Base-by-base conservation (phyloP, 2,888 invertebrate species). In the Agonum fuliginosum region DNA sequence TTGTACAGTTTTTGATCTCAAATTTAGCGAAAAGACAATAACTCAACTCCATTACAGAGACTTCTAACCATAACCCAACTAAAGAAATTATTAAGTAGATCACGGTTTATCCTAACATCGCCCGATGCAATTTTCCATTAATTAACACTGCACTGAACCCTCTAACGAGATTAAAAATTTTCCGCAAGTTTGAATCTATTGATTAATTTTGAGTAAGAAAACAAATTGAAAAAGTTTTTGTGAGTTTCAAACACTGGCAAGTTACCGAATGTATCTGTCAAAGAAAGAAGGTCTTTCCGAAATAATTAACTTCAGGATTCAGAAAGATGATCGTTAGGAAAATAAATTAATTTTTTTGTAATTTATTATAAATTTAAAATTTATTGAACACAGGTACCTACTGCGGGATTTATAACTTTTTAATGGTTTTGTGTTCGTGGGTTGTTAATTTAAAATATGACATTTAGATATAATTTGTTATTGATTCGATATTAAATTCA, bases 111-210 rank as follows among this genome's bases (percentile, higher is more conserved):
- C 41, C 22, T 54, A 54, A 67, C 37, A 67, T 67, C 37, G 20
- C 2, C 37, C 62, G 62, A 70, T 70, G 70, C 70, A 70, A 70
- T 70, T 70, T 70, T 70, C 70, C 70, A 70, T 46, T 70, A 70
- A 70, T 70, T 70, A 70, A 14, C 46, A 24, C 43, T 70, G 70
- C 70, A 70, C 24, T 70, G 70, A 70, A 46, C 46, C 48, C 19
- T 12, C 46, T 70, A 70, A 70, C 46, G 46, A 70, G 70, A 70
- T 70, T 70, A 46, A 70, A 70, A 70, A 46, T 48, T 70, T 70
- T 70, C 46, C 70, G 17, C 46, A 70, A 70, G 22, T 70, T 70
- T 70, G 46, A 70, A 70, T 43, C 70, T 70, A 70, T 70, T 70
- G 70, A 70, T 70, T 70, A 70, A 70, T 70, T 70, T 46, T 41